Conservation (phyloP, 1,140 invertebrate species). For the Cryptotermes secundus region DNA sequence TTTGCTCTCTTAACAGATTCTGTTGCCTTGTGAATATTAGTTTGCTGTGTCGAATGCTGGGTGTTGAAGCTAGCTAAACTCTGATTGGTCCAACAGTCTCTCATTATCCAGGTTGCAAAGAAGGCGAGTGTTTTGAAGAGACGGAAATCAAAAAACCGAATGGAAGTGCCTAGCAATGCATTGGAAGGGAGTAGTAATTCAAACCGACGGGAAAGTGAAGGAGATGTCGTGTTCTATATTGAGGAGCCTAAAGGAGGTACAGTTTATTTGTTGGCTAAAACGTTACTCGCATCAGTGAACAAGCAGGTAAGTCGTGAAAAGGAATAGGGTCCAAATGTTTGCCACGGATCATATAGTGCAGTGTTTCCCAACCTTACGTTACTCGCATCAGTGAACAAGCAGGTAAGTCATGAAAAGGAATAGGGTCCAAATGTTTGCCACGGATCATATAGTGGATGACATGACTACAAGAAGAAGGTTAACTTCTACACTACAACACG, state of each 20-base stretch:
- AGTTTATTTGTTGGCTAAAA: background rate
- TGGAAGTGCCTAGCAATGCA: conserved; percentile 55
- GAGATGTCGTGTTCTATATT: conserved; percentile 69
- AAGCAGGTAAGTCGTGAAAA: too few species aligned
- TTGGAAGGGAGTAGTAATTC: conserved; percentile 39
- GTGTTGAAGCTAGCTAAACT: background rate
- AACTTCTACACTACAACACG: too few species aligned
- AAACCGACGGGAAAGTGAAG: conserved; percentile 58
- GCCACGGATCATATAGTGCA: too few species aligned
- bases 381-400: too few species aligned
- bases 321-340: too few species aligned
- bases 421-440: too few species aligned
- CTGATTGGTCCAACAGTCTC: conserved; percentile 51
- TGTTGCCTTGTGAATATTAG: background rate
- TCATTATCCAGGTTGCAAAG: conserved; percentile 71
- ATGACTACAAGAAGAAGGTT: too few species aligned
- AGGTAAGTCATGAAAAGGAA: too few species aligned
- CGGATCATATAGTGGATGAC: too few species aligned
- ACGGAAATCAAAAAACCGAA: conserved; percentile 66
- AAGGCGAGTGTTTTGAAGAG: conserved; percentile 70
- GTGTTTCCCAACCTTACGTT: too few species aligned
- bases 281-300: too few species aligned
- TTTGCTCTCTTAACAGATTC: background rate
- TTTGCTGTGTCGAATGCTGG: background rate
- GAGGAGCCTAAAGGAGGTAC: conserved; percentile 65